Conservation (phyloP, 2,797 vertebrate genomes). For the Neoniphon sammara region DNA sequence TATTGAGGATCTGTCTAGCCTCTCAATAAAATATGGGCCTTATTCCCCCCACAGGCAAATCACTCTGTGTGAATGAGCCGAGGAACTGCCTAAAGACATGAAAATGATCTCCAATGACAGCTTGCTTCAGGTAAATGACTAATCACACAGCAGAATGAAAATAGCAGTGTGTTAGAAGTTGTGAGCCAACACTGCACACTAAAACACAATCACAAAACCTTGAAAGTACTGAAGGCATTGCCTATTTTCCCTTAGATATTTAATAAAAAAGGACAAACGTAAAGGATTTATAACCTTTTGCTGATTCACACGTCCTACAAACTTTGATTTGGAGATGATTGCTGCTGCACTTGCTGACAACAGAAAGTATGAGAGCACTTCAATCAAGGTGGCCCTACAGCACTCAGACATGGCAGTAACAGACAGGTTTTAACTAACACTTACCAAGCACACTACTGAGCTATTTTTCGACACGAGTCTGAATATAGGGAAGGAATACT, state of each 20-base stretch:
- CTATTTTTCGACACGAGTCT: constrained; percentile 13
- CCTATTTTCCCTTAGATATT: constrained; percentile 58
- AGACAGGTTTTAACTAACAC: constrained; percentile 40
- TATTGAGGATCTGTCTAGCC: constrained; percentile 74
- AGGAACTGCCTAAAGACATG: constrained; percentile 77
- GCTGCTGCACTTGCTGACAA: constrained; percentile 58
- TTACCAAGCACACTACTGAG: constrained; percentile 38
- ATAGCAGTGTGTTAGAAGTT: constrained; percentile 66
- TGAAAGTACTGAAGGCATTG: constrained; percentile 49
- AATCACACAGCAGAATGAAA: constrained; percentile 75
- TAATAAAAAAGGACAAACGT: constrained; percentile 54
- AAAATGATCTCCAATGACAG: constrained; percentile 82
- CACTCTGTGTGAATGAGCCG: constrained; percentile 74
- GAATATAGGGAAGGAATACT: neutral
- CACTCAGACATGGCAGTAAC: constrained; percentile 51
- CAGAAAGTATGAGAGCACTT: constrained; percentile 71
- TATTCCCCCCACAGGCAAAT: constrained; percentile 67
- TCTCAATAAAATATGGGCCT: constrained; percentile 75
- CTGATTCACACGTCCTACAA: constrained; percentile 66
- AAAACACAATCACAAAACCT: constrained; percentile 63
- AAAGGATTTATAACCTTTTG: constrained; percentile 52
- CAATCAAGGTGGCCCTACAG: constrained; percentile 67
- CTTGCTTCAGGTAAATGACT: constrained; percentile 78
- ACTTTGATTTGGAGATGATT: constrained; percentile 71
- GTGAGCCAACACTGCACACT: constrained; percentile 57